A percentile compares a stretch with the other conserved stretches of the same genome.
Evolutionary conservation across 2,888 invertebrate genomes (phyloP).

Genomic region (Plagodis pulveraria): DNA sequence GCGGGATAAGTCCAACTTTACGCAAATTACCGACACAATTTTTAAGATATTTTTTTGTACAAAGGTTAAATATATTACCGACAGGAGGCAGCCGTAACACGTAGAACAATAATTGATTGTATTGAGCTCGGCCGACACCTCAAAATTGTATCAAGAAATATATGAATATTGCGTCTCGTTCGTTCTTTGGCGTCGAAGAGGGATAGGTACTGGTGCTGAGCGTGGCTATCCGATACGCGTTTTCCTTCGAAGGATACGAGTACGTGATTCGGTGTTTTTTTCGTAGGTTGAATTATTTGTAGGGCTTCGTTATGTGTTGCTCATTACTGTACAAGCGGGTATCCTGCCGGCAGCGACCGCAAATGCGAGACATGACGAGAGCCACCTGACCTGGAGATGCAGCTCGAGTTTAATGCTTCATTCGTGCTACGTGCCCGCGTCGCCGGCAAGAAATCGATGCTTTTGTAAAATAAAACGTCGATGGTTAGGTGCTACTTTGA

Average conservation of each 20-base stretch:
- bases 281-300: slow-evolving; percentile 83
- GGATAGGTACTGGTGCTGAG: slow-evolving; percentile 34
- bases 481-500: slow-evolving; percentile 36
- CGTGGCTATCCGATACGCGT: slow-evolving; percentile 80
- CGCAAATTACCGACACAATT: slow-evolving; percentile 63
- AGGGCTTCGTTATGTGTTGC: slow-evolving; percentile 83
- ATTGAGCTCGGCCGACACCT: slow-evolving; percentile 75
- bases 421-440: slow-evolving; percentile 64
- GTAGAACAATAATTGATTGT: slow-evolving; percentile 83
- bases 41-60: slow-evolving; percentile 62
- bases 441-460: slow-evolving; percentile 40
- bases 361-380: slow-evolving; percentile 80
- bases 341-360: slow-evolving; percentile 80
- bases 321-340: slow-evolving; percentile 82
- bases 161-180: slow-evolving; percentile 64
- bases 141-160: slow-evolving; percentile 72
- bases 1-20: slow-evolving; percentile 47
- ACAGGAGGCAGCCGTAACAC: slow-evolving; percentile 76
- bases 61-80: slow-evolving; percentile 67
- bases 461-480: slow-evolving; percentile 53
- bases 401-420: slow-evolving; percentile 61
- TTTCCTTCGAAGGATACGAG: slow-evolving; percentile 82
- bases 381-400: slow-evolving; percentile 71
- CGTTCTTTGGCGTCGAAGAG: slow-evolving; percentile 52
- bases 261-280: slow-evolving; percentile 84